phyloP scores from a whole-genome alignment of 2,113 vertebrate genomes.

The Ictalurus furcatus region DNA sequence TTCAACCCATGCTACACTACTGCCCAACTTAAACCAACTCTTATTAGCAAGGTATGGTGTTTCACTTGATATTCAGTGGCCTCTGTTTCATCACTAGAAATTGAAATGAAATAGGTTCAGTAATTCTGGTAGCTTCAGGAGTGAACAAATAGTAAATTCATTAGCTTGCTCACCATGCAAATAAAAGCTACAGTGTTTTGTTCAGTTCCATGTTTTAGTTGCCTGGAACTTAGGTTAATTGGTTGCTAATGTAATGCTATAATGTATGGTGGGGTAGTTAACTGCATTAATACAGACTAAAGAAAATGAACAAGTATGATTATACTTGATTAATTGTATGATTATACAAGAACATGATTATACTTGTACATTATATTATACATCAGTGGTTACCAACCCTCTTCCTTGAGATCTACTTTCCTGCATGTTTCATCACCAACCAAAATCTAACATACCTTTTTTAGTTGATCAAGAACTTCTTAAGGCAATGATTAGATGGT shows the following conservation, averaged over 20 bases:
- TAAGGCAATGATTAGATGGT: no score
- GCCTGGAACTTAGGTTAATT: neutral
- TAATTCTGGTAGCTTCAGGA: neutral
- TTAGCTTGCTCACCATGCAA: neutral
- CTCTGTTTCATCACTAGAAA: neutral
- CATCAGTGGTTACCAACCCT: no score
- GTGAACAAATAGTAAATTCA: neutral
- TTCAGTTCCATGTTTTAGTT: neutral
- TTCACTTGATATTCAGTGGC: neutral
- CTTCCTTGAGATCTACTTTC: no score
- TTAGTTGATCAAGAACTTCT: no score
- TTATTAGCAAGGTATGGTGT: constrained; percentile 91
- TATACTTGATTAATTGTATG: no score
- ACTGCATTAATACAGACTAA: neutral
- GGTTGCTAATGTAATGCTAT: neutral
- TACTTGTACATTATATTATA: no score
- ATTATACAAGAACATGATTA: no score
- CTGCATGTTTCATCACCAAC: no score
- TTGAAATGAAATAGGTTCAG: neutral
- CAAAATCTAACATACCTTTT: no score
- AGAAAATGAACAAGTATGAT: neutral
- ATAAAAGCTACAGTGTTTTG: neutral
- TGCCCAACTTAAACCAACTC: constrained; percentile 93
- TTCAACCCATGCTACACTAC: constrained; percentile 99
- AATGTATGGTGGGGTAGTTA: no score